phyloP scores from a whole-genome alignment of 1,140 invertebrate species.

The Laupala kohalensis region DNA sequence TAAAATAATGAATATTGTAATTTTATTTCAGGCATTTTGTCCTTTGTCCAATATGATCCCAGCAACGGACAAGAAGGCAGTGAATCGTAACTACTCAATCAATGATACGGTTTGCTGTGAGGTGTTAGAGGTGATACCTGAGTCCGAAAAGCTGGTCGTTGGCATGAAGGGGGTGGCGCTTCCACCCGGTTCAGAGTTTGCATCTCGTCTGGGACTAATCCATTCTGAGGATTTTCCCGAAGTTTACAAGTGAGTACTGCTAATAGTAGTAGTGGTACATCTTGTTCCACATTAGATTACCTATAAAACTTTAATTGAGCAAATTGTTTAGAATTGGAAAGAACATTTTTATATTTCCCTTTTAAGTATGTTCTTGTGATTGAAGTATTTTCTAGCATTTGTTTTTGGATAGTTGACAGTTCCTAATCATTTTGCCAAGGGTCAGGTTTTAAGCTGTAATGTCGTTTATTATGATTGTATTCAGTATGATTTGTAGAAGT shows the following conservation, averaged over 20 bases:
- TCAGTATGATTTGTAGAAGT: no score
- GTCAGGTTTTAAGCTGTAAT: no score
- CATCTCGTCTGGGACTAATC: constrained; percentile 56
- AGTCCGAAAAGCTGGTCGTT: constrained; percentile 73
- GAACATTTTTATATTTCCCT: no score
- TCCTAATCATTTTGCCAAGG: no score
- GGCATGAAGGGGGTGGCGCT: constrained; percentile 67
- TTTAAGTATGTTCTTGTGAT: no score
- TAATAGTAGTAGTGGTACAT: background rate
- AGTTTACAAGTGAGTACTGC: constrained; percentile 70
- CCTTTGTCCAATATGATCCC: constrained; percentile 54
- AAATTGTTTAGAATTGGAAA: background rate
- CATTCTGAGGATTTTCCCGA: constrained; percentile 71
- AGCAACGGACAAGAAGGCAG: constrained; percentile 67
- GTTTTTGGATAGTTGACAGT: no score
- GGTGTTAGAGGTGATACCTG: constrained; percentile 71
- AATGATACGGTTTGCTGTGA: constrained; percentile 79
- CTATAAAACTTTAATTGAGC: no score
- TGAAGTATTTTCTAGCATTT: no score
- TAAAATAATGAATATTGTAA: background rate
- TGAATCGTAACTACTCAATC: constrained; percentile 58
- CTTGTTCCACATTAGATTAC: no score
- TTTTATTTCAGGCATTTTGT: constrained; percentile 44
- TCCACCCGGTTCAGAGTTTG: constrained; percentile 31
- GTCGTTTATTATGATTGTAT: no score